These are phyloP conservation scores for Odontophorus gujanensis DNA, from an alignment of 2,113 vertebrate genomes.

Conservation along the genomic window DNA sequence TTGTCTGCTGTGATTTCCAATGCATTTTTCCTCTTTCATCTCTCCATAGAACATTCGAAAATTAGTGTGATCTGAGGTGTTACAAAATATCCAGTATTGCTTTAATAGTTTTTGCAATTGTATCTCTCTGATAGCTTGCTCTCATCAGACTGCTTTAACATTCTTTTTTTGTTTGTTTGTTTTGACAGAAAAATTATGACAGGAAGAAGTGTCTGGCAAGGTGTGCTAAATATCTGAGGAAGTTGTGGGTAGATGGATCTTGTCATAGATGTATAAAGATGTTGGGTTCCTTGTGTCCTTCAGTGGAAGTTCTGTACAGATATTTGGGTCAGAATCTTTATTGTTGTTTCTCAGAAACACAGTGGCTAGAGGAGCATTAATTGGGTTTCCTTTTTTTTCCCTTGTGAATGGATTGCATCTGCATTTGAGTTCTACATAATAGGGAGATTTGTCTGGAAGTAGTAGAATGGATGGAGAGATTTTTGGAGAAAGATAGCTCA, in stretches of 20 bases:
- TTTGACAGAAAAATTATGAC: background rate
- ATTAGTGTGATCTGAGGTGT: background rate
- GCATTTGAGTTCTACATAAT: background rate
- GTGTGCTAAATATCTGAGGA: background rate
- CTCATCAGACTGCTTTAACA: background rate
- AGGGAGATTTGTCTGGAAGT: background rate
- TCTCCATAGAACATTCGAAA: background rate
- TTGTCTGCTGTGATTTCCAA: background rate
- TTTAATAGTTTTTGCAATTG: background rate
- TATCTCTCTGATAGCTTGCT: slow-evolving; percentile 2
- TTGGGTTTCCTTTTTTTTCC: background rate
- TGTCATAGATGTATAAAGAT: background rate
- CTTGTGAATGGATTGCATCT: background rate
- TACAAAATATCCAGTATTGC: background rate
- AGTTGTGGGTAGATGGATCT: background rate
- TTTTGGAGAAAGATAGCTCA: background rate
- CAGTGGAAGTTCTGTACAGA: background rate
- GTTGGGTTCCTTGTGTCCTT: background rate
- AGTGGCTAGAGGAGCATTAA: background rate
- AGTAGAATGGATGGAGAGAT: background rate
- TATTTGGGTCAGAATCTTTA: background rate
- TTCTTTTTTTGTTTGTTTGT: background rate
- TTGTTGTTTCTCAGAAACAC: background rate
- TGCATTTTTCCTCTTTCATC: slow-evolving; percentile 18
- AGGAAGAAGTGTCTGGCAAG: background rate